phyloP scores from a whole-genome alignment of 2,113 vertebrate species.

The Daphoenositta chrysoptera region DNA sequence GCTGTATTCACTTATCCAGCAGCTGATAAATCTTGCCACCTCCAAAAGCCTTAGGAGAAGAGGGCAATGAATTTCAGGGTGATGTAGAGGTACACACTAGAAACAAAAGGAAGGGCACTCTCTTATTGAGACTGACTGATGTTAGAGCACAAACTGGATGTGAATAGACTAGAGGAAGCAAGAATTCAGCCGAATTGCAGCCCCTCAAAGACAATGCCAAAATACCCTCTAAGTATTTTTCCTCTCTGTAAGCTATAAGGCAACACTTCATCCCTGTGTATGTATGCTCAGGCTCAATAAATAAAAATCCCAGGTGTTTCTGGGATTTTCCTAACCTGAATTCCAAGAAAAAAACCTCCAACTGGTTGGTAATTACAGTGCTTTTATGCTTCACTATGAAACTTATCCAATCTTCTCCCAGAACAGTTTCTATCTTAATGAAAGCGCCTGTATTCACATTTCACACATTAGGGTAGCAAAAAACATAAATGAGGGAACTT shows the following conservation, averaged over 20 bases:
- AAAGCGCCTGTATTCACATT: not conserved
- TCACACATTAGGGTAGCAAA: not conserved
- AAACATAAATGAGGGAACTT: not conserved
- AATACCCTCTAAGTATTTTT: not conserved
- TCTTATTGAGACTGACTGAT: conserved; percentile 21
- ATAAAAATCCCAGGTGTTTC: no score
- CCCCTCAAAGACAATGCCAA: not conserved
- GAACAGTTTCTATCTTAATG: not conserved
- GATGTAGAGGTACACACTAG: not conserved
- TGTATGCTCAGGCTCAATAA: fast-evolving
- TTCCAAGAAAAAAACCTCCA: not conserved
- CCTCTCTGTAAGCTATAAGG: no score
- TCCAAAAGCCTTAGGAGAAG: not conserved
- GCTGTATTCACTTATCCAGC: not conserved
- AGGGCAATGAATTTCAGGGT: conserved; percentile 26
- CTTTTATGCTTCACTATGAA: not conserved
- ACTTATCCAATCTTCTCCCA: not conserved
- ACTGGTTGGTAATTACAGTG: not conserved
- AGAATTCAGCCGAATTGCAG: not conserved
- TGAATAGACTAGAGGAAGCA: conserved; percentile 3
- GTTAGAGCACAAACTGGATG: not conserved
- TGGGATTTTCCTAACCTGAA: not conserved
- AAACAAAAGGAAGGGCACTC: conserved; percentile 19
- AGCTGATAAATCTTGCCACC: not conserved
- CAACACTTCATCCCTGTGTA: not conserved